Conservation (phyloP, 2,797 vertebrate genomes). For the Peromyscus nudipes region DNA sequence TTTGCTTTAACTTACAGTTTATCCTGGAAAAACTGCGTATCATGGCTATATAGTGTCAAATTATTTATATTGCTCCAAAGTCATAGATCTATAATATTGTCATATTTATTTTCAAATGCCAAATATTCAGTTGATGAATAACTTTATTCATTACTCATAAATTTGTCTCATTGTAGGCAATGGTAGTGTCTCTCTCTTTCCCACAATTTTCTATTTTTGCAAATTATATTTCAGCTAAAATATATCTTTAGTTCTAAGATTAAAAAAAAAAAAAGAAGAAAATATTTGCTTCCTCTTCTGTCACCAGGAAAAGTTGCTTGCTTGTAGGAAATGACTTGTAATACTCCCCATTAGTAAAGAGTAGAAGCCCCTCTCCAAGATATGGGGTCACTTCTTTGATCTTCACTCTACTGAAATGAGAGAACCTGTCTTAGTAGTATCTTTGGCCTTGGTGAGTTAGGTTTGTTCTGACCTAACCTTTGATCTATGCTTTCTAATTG, state of each 20-base stretch:
- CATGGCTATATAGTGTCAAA: background rate
- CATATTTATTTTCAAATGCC: background rate
- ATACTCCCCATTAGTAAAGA: background rate
- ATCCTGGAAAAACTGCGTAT: background rate
- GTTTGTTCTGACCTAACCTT: conserved; percentile 7
- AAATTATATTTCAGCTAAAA: background rate
- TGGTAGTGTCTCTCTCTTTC: background rate
- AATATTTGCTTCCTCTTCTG: background rate
- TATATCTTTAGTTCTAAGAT: background rate
- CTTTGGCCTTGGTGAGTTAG: background rate
- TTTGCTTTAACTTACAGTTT: background rate
- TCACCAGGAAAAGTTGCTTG: background rate
- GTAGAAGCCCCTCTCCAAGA: background rate
- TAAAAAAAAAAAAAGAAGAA: background rate
- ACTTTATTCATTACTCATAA: background rate
- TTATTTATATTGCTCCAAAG: background rate
- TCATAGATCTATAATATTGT: background rate
- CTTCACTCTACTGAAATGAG: background rate
- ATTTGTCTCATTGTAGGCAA: background rate
- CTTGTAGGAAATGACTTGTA: background rate
- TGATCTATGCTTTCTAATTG: conserved; percentile 49
- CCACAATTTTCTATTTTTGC: background rate
- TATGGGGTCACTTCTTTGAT: background rate
- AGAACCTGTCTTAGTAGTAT: conserved; percentile 32
- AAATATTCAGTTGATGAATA: background rate